A percentile compares a stretch with the other conserved stretches of the same genome.
Conservation (phyloP, 1,140 invertebrate genomes). For the Drosophila sp. region DNA sequence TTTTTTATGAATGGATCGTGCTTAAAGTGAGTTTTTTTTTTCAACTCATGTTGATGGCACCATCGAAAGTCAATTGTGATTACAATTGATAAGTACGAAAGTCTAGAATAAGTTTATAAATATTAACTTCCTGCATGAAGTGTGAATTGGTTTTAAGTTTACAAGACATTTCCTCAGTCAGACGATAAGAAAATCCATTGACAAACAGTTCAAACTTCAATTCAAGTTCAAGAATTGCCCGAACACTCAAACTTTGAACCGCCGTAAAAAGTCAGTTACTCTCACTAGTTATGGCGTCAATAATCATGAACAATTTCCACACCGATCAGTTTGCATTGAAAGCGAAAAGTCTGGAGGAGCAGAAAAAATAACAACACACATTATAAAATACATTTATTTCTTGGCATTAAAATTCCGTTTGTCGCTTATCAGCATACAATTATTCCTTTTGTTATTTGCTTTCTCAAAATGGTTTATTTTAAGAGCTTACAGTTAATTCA, state of each 20-base stretch:
- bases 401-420: slow-evolving; percentile 24
- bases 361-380: neutral
- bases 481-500: slow-evolving; percentile 42
- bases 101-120: neutral
- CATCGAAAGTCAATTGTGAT: neutral
- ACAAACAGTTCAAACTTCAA: slow-evolving; percentile 1
- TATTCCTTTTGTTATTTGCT: neutral
- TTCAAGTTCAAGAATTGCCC: neutral
- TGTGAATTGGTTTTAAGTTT: no score
- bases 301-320: slow-evolving; percentile 7
- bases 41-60: neutral
- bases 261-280: neutral
- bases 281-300: slow-evolving; percentile 14
- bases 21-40: slow-evolving; percentile 37
- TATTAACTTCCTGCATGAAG: neutral
- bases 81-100: slow-evolving; percentile 4
- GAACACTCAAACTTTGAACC: neutral
- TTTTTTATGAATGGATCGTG: slow-evolving; percentile 67
- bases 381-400: slow-evolving; percentile 6
- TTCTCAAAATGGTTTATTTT: slow-evolving; percentile 5
- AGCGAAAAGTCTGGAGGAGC: slow-evolving; percentile 3
- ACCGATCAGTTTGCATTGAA: slow-evolving; percentile 23
- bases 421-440: slow-evolving; percentile 11
- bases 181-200: neutral
- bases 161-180: neutral